Conservation (phyloP, 2,113 vertebrate genomes). For the Scomber japonicus region DNA sequence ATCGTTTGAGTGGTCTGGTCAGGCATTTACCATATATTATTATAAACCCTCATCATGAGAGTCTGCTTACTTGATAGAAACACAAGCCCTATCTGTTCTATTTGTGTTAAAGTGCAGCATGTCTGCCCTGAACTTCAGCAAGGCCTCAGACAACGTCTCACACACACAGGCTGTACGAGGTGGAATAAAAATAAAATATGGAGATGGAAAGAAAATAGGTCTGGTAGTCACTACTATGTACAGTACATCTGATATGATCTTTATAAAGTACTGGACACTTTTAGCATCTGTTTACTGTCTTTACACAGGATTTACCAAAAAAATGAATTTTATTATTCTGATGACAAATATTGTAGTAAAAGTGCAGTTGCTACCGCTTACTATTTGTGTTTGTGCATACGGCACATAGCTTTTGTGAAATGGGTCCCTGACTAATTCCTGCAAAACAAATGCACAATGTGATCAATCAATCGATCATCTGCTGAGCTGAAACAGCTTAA, state of each 20-base stretch:
- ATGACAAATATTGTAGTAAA: too few species aligned
- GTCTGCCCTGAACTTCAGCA: neutral
- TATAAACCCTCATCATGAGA: slow-evolving; percentile 41
- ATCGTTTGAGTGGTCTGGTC: slow-evolving; percentile 47
- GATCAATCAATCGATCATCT: too few species aligned
- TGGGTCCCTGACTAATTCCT: too few species aligned
- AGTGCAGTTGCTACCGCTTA: too few species aligned
- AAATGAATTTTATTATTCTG: too few species aligned
- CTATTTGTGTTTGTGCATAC: too few species aligned
- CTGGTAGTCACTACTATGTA: neutral
- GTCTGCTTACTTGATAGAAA: slow-evolving; percentile 35
- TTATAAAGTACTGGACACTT: slow-evolving; percentile 5
- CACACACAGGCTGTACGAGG: too few species aligned
- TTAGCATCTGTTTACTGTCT: too few species aligned
- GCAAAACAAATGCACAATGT: too few species aligned
- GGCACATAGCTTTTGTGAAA: too few species aligned
- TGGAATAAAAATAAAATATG: neutral
- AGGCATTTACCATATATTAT: slow-evolving; percentile 46
- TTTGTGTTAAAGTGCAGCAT: slow-evolving; percentile 15
- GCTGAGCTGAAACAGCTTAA: too few species aligned
- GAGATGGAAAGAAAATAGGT: neutral
- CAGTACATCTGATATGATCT: neutral
- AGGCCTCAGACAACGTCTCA: neutral
- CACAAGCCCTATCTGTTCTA: neutral
- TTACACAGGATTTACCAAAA: too few species aligned